These are phyloP conservation scores for Ailurus styani DNA, from an alignment of 2,113 vertebrate species.

Conservation along the genomic window DNA sequence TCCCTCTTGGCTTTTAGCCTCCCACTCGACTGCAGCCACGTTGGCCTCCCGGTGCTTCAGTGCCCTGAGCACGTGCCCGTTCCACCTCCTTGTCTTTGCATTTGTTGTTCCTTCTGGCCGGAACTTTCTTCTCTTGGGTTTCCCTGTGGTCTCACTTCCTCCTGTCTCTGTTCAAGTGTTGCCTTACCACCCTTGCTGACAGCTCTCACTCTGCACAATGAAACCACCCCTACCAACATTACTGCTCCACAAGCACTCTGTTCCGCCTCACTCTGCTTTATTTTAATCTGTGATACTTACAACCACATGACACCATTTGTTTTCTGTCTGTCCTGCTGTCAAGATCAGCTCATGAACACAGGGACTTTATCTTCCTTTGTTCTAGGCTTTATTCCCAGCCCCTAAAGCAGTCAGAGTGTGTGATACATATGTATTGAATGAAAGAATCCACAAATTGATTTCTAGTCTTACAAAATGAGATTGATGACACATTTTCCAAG, in stretches of 20 bases:
- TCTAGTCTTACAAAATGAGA: background rate
- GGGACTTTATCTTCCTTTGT: background rate
- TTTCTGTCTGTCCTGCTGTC: background rate
- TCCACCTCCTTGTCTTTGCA: background rate
- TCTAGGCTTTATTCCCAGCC: background rate
- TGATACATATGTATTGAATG: background rate
- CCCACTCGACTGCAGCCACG: rapidly evolving
- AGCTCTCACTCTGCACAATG: background rate
- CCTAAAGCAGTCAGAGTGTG: background rate
- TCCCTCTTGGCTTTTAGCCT: background rate
- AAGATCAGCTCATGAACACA: background rate
- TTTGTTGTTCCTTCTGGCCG: background rate
- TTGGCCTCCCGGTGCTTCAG: background rate
- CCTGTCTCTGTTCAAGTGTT: background rate
- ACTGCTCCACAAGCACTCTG: background rate
- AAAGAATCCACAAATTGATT: background rate
- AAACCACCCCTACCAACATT: background rate
- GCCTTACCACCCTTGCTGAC: background rate
- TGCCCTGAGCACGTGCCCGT: rapidly evolving
- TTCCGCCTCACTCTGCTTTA: background rate
- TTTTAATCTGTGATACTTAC: background rate
- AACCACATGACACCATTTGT: background rate
- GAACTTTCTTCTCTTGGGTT: background rate
- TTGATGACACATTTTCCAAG: background rate
- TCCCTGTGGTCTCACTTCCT: background rate